phyloP scores from a whole-genome alignment of 2,888 invertebrate species.

The Drosophila lutescens region DNA sequence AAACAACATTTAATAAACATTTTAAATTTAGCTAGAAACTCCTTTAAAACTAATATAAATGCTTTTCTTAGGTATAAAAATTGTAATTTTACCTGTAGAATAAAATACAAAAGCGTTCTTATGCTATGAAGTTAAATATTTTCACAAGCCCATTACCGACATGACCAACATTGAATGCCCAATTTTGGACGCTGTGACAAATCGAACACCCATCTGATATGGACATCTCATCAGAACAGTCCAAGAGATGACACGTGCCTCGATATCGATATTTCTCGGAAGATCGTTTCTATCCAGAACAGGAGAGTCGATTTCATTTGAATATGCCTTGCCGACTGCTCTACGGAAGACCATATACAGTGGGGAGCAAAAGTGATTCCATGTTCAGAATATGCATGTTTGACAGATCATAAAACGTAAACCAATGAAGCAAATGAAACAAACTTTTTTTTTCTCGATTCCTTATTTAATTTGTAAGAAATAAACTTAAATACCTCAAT shows the following conservation, averaged over 20 bases:
- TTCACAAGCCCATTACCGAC: conserved; percentile 18
- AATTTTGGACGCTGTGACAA: conserved; percentile 60
- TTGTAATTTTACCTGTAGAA: too few species aligned
- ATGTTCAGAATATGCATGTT: too few species aligned
- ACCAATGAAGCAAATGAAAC: too few species aligned
- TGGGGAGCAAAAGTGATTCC: too few species aligned
- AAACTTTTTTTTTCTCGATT: too few species aligned
- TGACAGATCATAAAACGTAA: too few species aligned
- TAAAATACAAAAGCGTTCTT: background rate
- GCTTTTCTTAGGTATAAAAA: too few species aligned
- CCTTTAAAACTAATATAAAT: too few species aligned
- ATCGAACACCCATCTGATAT: conserved; percentile 65
- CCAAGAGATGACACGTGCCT: conserved; percentile 54
- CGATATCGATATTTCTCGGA: conserved; percentile 26
- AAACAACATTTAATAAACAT: too few species aligned
- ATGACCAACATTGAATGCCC: conserved; percentile 46
- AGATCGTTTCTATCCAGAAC: conserved; percentile 4
- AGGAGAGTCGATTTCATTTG: conserved; percentile 34
- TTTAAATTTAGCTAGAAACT: too few species aligned
- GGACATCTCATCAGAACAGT: conserved; percentile 53
- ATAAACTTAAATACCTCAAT: too few species aligned
- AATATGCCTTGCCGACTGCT: conserved; percentile 21
- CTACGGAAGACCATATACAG: conserved; percentile 35
- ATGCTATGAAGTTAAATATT: conserved; percentile 16
- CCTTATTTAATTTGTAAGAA: too few species aligned